Evolutionary conservation across 1,140 invertebrate genomes (phyloP), one percentile per base, ranked within the genome.

Genomic region (Meteorus sp.): DNA sequence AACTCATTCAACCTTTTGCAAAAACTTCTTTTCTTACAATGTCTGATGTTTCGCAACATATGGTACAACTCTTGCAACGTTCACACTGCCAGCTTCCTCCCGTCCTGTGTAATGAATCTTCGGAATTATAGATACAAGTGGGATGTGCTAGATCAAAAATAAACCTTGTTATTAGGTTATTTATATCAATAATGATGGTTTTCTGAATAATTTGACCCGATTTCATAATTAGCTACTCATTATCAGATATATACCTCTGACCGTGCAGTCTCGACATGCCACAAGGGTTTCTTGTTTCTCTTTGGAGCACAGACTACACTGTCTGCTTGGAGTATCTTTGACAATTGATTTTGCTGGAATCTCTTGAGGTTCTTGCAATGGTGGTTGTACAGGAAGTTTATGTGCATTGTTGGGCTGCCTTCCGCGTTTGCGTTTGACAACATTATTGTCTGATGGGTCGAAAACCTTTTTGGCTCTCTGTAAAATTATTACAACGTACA

Each of bases 181-280:
- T 53, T 39, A 39, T 15, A n/a, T 3, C 37, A 39, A 17, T 11
- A 51, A 51, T 27, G 4, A 48, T 29, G 20, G 15, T 17, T 17
- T 41, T 41, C 39, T n/a, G 1, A 50, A 5, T 1, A 50, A 13
- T 15, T 50, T 45, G 11, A 33, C 6, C 11, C 1, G 52, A 11
- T 51, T 33, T 13, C 8, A 23, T 43, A 59, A 50, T 60, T 27
- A 25, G 47, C 52, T 17, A 33, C 11, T 11, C 29, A 35, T 51
- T 44, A 25, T 52, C 17, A 31, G 37, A 37, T 52, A 44, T 0
- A 57, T 75, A 89, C 89, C 88, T 85, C 89, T 88, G 56, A 89
- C 88, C 52, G 86, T 89, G 64, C 91, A 94, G 72, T 92, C 89
- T 48, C 88, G 79, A 73, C 91, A 94, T 58, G 86, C 82, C 1